These are phyloP conservation scores for Hydractinia echinata DNA, from an alignment of 30 jellyfish, hydroid and myxozoan genomes.

Conservation along the genomic window DNA sequence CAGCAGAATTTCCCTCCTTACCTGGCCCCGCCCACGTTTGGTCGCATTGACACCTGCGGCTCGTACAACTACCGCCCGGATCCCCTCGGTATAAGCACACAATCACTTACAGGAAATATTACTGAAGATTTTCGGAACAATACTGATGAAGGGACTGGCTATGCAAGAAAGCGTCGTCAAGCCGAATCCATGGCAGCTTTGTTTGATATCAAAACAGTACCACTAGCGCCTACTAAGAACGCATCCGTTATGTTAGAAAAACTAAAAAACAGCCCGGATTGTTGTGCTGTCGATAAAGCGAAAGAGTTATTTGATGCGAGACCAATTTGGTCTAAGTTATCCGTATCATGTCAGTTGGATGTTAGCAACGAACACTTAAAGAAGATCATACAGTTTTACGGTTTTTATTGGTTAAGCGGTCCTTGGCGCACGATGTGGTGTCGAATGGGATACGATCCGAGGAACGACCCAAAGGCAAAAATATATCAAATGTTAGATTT, in stretches of 20 bases:
- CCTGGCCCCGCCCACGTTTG: constrained; percentile 60
- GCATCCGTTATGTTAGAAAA: constrained; percentile 38
- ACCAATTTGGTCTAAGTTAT: constrained; percentile 75
- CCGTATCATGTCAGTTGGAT: constrained; percentile 44
- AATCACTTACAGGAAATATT: constrained; percentile 22
- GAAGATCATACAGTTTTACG: constrained; percentile 51
- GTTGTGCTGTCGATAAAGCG: constrained; percentile 26
- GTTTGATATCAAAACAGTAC: constrained; percentile 42
- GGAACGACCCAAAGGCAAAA: constrained; percentile 68
- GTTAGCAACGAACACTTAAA: constrained; percentile 45
- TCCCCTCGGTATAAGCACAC: constrained; percentile 14
- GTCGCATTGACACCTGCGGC: constrained; percentile 70
- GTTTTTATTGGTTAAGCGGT: constrained; percentile 87
- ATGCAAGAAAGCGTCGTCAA: constrained; percentile 50
- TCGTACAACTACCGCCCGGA: constrained; percentile 62
- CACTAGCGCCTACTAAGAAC: constrained; percentile 55
- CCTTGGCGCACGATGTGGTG: constrained; percentile 96
- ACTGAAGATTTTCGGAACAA: background rate
- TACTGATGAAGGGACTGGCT: constrained; percentile 19
- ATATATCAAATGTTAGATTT: constrained; percentile 63
- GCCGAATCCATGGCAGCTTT: constrained; percentile 74
- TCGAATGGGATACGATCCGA: constrained; percentile 89
- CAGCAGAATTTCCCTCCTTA: constrained; percentile 56
- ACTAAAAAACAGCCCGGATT: constrained; percentile 36
- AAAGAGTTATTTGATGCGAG: constrained; percentile 52